A percentile compares a stretch with the other conserved stretches of the same genome.
These are phyloP conservation scores for Dryomyza anilis DNA, from an alignment of 2,888 invertebrate species.

Conservation along the genomic window DNA sequence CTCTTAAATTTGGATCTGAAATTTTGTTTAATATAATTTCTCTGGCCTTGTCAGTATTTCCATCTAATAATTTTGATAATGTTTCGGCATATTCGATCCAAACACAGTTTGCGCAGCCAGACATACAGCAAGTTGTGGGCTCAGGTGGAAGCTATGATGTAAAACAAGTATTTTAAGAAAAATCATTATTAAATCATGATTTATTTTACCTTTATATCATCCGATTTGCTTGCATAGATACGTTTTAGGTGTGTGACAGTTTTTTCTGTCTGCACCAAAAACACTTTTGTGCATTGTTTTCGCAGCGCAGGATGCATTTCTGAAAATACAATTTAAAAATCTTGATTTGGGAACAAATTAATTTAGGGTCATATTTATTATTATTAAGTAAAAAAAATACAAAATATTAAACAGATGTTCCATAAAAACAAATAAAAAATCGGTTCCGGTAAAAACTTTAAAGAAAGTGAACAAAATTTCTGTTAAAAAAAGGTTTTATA, in stretches of 20 bases:
- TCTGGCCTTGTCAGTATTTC: conserved; percentile 72
- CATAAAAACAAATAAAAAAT: conserved; percentile 22
- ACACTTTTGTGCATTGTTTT: conserved; percentile 39
- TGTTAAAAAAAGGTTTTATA: neutral
- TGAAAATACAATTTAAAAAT: conserved; percentile 33
- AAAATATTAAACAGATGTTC: neutral
- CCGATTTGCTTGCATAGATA: conserved; percentile 34
- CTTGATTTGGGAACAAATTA: conserved; percentile 12
- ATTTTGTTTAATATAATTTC: conserved; percentile 76
- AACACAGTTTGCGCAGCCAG: conserved; percentile 92
- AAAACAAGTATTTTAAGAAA: neutral
- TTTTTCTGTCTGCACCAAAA: conserved; percentile 37
- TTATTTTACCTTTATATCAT: conserved; percentile 43
- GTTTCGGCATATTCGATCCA: conserved; percentile 90
- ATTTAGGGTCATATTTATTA: neutral
- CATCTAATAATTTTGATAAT: conserved; percentile 67
- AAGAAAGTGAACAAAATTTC: neutral
- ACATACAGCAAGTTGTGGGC: conserved; percentile 88
- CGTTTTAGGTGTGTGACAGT: conserved; percentile 33
- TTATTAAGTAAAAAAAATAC: neutral
- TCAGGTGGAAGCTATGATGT: conserved; percentile 56
- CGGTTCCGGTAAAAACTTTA: conserved; percentile 29
- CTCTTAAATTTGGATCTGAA: conserved; percentile 79
- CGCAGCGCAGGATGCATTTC: conserved; percentile 47
- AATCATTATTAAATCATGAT: neutral